Evolutionary conservation across 2,797 vertebrate genomes (phyloP), one percentile per base, ranked within the genome.

Genomic region (Hydrolagus colliei): DNA sequence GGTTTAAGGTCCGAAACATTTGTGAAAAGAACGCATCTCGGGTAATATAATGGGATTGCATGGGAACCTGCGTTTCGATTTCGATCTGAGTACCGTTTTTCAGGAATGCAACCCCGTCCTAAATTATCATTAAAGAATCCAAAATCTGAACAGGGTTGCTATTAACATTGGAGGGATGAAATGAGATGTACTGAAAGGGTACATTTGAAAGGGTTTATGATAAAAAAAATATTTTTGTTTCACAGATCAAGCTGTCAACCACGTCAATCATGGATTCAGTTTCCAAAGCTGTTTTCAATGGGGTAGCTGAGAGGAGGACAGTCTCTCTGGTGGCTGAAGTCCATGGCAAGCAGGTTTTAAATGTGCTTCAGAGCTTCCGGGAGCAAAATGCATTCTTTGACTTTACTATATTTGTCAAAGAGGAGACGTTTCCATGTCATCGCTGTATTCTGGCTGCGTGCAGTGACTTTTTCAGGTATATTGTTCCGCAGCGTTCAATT

Each of bases 401-500:
- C 91, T 99, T 99, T 90, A 95, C 93, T 88, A 96, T 99, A 88
- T 91, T 92, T 32, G 95, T 97, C 87, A 96, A 95, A 90, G 95
- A 93, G 73, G 93, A 94, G 89, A 93, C 88, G 77, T 95, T 98
- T 85, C 95, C 95, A n/a, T 98, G 97, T 87, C 98, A 99, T 89
- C 96, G 97, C 86, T 98, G 97, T 89, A 96, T 99, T 87, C 93
- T 99, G 87, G 96, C 97, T 41, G 96, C 96, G 1, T 96, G 96
- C 92, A 99, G 98, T 90, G 96, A 99, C 92, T 99, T 99, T 93
- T 99, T 99, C 94, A 98, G 97, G 97, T 96, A 94, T 90, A 88
- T 9, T 18, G 22, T 13, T 35, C 52, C 86, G 80, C 18, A 73
- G 14, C 75, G 32, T 72, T 59, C n/a, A 85, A 10, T 13, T 35